A percentile compares a stretch with the other conserved stretches of the same genome.
phyloP scores from a whole-genome alignment of 2,113 vertebrate genomes.

The Poeciliopsis prolifica region DNA sequence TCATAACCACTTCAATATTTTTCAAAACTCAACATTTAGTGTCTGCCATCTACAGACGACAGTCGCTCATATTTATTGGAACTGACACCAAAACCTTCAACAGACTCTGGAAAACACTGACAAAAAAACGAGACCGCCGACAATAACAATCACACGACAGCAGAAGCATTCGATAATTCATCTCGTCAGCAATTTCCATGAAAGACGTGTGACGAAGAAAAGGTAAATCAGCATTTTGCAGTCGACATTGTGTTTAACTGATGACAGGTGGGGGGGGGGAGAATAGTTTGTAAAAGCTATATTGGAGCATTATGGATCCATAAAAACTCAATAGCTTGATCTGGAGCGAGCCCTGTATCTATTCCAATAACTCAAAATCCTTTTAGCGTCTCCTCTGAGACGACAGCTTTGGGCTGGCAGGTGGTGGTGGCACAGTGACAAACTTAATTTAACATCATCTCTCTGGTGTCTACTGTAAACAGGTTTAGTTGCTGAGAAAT shows the following conservation, averaged over 20 bases:
- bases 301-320: background rate
- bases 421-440: background rate
- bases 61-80: background rate
- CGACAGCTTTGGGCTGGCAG: background rate
- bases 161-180: background rate
- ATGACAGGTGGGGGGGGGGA: background rate
- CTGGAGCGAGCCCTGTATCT: background rate
- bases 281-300: background rate
- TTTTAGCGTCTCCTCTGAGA: background rate
- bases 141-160: too few relatives aligned
- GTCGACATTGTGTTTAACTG: background rate
- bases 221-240: background rate
- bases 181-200: background rate
- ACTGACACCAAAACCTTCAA: background rate
- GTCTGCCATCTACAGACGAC: too few relatives aligned
- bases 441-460: background rate
- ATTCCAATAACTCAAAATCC: background rate
- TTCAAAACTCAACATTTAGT: too few relatives aligned
- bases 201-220: background rate
- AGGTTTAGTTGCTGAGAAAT: background rate
- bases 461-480: background rate
- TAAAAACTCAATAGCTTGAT: conserved; percentile 1
- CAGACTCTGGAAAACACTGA: background rate
- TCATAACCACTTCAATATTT: too few relatives aligned
- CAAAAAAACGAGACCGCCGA: too few relatives aligned